These are phyloP conservation scores for Scopus umbretta DNA, from an alignment of 2,113 vertebrate species.

Conservation along the genomic window DNA sequence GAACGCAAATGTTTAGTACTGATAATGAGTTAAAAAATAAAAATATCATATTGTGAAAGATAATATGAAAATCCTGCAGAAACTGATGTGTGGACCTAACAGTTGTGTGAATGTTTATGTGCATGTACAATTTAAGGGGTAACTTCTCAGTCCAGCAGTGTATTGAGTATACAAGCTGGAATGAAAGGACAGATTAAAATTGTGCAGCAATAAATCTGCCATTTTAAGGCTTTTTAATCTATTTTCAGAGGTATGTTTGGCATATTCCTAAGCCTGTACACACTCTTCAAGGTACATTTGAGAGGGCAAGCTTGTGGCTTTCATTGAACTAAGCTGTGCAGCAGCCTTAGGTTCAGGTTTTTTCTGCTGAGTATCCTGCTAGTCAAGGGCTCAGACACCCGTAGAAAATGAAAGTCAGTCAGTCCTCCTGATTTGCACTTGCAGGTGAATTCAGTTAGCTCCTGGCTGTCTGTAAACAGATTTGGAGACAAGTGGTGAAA, in stretches of 20 bases:
- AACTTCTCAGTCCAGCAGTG: background rate
- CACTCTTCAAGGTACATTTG: background rate
- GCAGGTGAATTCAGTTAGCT: background rate
- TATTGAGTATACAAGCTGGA: background rate
- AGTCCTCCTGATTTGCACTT: background rate
- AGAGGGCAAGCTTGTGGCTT: background rate
- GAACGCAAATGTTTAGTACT: background rate
- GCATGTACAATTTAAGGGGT: background rate
- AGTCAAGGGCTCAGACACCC: background rate
- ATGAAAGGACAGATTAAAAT: background rate
- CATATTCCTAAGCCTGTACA: background rate
- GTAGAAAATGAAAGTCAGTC: background rate
- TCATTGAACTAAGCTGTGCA: background rate
- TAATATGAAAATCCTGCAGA: background rate
- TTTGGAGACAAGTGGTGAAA: background rate
- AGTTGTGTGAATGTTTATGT: background rate
- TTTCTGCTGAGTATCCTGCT: background rate
- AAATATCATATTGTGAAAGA: accelerated
- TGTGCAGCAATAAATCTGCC: background rate
- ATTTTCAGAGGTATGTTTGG: background rate
- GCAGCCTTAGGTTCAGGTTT: background rate
- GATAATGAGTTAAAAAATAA: background rate
- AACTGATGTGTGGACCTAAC: background rate
- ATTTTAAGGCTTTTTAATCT: background rate
- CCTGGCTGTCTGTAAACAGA: background rate